Conservation (phyloP, 2,113 vertebrate species). For the Antennarius striatus region DNA sequence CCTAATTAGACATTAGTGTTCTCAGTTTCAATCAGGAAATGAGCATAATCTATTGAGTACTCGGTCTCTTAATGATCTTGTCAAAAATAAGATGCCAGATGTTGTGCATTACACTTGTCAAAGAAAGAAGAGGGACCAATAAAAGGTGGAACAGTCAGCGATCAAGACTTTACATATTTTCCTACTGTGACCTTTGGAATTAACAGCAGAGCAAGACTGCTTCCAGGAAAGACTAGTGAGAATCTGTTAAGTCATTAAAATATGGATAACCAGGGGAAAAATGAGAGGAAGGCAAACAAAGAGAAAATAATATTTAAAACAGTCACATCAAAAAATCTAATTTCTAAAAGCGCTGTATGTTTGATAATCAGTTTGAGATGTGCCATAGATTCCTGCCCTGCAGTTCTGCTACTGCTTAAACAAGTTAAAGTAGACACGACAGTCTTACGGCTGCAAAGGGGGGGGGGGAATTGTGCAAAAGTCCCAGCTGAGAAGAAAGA, state of each 20-base stretch:
- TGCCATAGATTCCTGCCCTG: slow-evolving; percentile 57
- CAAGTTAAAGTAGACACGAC: slow-evolving; percentile 54
- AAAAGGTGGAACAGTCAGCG: background rate
- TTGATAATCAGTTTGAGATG: slow-evolving; percentile 64
- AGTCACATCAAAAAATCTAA: slow-evolving; percentile 8
- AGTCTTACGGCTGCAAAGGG: slow-evolving; percentile 44
- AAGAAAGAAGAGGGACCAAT: background rate
- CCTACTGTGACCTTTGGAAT: background rate
- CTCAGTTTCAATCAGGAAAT: slow-evolving; percentile 62
- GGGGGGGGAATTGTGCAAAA: slow-evolving; percentile 19
- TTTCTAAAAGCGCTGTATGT: slow-evolving; percentile 43
- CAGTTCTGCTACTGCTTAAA: slow-evolving; percentile 45
- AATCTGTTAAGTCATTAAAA: background rate
- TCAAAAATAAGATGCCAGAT: slow-evolving; percentile 49
- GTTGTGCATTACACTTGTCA: slow-evolving; percentile 19
- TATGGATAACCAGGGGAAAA: slow-evolving; percentile 2
- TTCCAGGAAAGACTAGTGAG: background rate
- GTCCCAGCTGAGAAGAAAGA: slow-evolving; percentile 19
- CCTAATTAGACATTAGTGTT: slow-evolving; percentile 58
- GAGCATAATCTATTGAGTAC: slow-evolving; percentile 54
- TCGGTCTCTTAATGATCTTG: slow-evolving; percentile 46
- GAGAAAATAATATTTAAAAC: too few relatives aligned
- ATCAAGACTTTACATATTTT: background rate
- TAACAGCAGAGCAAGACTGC: background rate
- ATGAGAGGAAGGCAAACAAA: too few relatives aligned